These are phyloP conservation scores for Sebastes goodei DNA, from an alignment of 2,797 vertebrate genomes.

Conservation along the genomic window DNA sequence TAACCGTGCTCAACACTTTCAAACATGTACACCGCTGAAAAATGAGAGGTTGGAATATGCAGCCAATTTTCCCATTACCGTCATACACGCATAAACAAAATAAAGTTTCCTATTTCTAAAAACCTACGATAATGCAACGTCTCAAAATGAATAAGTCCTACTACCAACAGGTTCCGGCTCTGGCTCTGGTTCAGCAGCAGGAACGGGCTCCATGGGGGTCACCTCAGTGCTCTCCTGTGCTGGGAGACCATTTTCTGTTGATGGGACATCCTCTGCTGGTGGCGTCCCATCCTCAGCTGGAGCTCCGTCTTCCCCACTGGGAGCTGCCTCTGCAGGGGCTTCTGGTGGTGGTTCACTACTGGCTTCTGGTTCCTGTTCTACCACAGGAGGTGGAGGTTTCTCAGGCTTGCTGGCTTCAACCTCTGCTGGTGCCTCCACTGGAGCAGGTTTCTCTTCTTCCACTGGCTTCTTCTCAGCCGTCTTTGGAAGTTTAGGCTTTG, in stretches of 20 bases:
- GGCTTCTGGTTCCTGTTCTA: slow-evolving; percentile 4
- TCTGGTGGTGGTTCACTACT: neutral
- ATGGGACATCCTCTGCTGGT: slow-evolving; percentile 35
- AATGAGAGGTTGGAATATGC: neutral
- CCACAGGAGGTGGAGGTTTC: slow-evolving; percentile 8
- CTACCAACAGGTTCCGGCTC: slow-evolving; percentile 64
- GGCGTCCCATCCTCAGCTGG: slow-evolving; percentile 34
- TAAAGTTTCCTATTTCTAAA: neutral
- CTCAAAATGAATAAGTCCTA: slow-evolving; percentile 56
- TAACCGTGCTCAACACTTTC: neutral
- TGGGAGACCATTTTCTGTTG: slow-evolving; percentile 12
- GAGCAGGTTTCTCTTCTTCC: slow-evolving; percentile 40
- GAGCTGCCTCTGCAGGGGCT: slow-evolving; percentile 18
- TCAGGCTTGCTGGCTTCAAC: slow-evolving; percentile 10
- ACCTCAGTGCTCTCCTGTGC: neutral
- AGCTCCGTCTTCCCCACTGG: slow-evolving; percentile 28
- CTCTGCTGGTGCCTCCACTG: slow-evolving; percentile 21
- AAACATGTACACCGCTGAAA: neutral
- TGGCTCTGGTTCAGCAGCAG: slow-evolving; percentile 57
- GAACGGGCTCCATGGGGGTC: slow-evolving; percentile 25
- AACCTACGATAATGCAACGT: neutral
- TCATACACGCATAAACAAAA: neutral
- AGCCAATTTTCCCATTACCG: neutral
- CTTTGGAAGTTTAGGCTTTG: slow-evolving; percentile 77
- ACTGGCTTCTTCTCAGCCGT: slow-evolving; percentile 72